Evolutionary conservation across 2,113 vertebrate species (phyloP).

Genomic region (Chionis minor): DNA sequence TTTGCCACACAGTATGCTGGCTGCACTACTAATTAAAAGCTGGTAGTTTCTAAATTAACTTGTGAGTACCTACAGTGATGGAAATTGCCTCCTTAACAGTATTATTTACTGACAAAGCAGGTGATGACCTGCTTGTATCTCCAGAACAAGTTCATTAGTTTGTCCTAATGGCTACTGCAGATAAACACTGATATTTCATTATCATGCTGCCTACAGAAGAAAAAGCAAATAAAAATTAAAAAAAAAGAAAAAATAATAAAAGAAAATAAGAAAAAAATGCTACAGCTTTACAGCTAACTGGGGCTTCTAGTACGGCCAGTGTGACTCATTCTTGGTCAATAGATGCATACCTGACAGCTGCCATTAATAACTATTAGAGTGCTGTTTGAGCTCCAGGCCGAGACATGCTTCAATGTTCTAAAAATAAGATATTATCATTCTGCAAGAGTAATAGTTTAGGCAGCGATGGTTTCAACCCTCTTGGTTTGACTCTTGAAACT

Average conservation of each 20-base stretch:
- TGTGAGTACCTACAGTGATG: constrained; percentile 68
- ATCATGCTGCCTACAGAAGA: constrained; percentile 22
- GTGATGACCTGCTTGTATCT: constrained; percentile 63
- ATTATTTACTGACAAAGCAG: constrained; percentile 70
- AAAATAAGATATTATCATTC: constrained; percentile 70
- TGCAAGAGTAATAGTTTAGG: constrained; percentile 49
- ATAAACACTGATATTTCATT: constrained; percentile 68
- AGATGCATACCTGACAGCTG: constrained; percentile 58
- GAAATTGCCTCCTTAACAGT: constrained; percentile 73
- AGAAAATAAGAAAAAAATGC: background rate
- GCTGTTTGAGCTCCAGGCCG: constrained; percentile 12
- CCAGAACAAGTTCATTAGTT: constrained; percentile 71
- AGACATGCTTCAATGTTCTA: constrained; percentile 64
- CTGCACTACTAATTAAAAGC: constrained; percentile 73
- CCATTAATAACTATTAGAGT: constrained; percentile 75
- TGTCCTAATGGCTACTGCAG: constrained; percentile 54
- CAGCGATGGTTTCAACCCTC: constrained; percentile 48
- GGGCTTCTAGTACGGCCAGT: background rate
- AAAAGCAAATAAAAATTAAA: background rate
- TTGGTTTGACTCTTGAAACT: constrained; percentile 45
- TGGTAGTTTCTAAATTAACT: constrained; percentile 66
- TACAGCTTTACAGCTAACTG: background rate
- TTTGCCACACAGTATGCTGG: constrained; percentile 45
- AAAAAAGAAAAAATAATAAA: background rate
- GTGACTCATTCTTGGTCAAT: constrained; percentile 68